These are phyloP conservation scores for Cacoxenus indagator DNA, from an alignment of 2,888 invertebrate species.

Conservation along the genomic window DNA sequence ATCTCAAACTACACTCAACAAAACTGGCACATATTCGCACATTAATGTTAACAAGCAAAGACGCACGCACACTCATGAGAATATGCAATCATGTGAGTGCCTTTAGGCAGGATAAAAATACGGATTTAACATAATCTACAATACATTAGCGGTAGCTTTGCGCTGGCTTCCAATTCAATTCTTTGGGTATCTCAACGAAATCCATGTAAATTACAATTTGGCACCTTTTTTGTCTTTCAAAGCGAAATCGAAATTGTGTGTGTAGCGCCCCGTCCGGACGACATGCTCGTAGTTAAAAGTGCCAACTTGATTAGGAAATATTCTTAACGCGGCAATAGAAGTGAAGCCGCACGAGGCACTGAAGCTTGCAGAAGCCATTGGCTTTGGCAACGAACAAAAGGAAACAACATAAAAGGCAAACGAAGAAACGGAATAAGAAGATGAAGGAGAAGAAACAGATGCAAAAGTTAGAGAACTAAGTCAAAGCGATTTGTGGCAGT, in stretches of 20 bases:
- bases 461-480: not conserved
- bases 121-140: slow-evolving; percentile 71
- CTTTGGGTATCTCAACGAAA: slow-evolving; percentile 70
- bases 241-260: slow-evolving; percentile 40
- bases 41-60: slow-evolving; percentile 22
- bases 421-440: not conserved
- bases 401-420: slow-evolving; percentile 35
- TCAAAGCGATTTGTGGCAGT: slow-evolving; percentile 30
- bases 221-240: slow-evolving; percentile 55
- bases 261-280: slow-evolving; percentile 32
- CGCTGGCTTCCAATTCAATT: slow-evolving; percentile 71
- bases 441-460: not conserved
- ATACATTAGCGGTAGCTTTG: slow-evolving; percentile 72
- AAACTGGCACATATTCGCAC: slow-evolving; percentile 26
- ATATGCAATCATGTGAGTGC: slow-evolving; percentile 36
- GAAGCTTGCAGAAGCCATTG: not conserved
- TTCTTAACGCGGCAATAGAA: slow-evolving; percentile 44
- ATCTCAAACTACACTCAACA: not conserved
- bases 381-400: slow-evolving; percentile 45
- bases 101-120: slow-evolving; percentile 54
- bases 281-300: slow-evolving; percentile 54
- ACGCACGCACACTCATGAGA: slow-evolving; percentile 45
- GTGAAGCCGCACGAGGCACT: not conserved
- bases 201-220: slow-evolving; percentile 71
- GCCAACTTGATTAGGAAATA: slow-evolving; percentile 57